Evolutionary conservation across 2,888 invertebrate species (phyloP).

Genomic region (Holacanthella duospinosa): DNA sequence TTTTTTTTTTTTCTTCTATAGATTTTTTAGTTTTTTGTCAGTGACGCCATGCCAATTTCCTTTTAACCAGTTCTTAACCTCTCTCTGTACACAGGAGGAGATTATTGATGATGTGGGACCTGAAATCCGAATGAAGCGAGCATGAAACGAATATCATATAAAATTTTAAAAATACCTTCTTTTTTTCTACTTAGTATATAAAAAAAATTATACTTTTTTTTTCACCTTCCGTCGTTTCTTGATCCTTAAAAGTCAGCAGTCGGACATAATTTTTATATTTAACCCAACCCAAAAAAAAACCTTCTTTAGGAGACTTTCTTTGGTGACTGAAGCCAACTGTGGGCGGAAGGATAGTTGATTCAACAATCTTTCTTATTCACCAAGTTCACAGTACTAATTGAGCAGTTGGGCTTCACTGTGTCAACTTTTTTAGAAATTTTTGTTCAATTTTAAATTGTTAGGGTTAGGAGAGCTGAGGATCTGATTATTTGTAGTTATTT

Average conservation of each 20-base stretch:
- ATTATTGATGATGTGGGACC: constrained; percentile 1
- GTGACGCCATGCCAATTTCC: background rate
- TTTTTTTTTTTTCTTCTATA: too few species aligned
- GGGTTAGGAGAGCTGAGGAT: too few species aligned
- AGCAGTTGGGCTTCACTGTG: too few species aligned
- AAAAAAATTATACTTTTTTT: too few species aligned
- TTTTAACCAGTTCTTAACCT: background rate
- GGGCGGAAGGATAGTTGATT: constrained; percentile 3
- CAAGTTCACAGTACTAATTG: too few species aligned
- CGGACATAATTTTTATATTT: background rate
- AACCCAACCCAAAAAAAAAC: background rate
- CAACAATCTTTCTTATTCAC: background rate
- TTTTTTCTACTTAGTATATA: too few species aligned
- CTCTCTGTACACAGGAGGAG: background rate
- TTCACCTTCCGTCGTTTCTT: background rate
- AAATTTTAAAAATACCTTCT: constrained; percentile 5
- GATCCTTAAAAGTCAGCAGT: background rate
- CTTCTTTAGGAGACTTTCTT: background rate
- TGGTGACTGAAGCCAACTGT: background rate
- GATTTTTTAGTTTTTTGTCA: too few species aligned
- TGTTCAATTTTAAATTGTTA: too few species aligned
- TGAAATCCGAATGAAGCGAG: background rate
- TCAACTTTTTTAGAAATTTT: too few species aligned
- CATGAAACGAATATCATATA: background rate
- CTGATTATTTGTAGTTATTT: too few species aligned